These are phyloP conservation scores for Chymomyza amoena DNA, from an alignment of 2,888 invertebrate species.

Conservation along the genomic window DNA sequence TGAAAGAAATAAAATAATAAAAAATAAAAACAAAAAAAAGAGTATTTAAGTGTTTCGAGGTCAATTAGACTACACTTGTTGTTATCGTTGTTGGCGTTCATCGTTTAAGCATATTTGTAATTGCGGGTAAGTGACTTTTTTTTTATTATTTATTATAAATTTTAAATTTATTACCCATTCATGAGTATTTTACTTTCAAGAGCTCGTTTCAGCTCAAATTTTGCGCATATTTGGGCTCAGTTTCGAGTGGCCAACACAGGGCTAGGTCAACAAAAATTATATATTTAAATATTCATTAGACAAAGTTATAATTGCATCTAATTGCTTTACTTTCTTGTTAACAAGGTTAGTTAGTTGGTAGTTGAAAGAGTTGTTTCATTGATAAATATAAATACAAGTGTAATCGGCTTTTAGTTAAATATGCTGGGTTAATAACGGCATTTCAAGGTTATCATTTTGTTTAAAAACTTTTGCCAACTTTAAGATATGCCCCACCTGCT, in stretches of 20 bases:
- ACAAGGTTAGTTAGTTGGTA: neutral
- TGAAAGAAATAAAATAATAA: neutral
- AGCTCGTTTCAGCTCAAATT: neutral
- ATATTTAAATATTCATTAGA: neutral
- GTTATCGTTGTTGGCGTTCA: constrained; percentile 18
- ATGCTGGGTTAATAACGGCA: no score
- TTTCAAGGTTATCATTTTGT: neutral
- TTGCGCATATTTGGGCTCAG: neutral
- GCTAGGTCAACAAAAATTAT: neutral
- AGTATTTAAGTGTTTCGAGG: constrained; percentile 46
- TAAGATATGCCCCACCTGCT: no score
- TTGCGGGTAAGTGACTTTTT: constrained; percentile 24
- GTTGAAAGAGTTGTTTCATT: neutral
- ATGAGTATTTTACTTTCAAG: neutral
- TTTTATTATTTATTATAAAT: constrained; percentile 8
- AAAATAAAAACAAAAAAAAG: neutral
- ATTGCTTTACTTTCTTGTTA: neutral
- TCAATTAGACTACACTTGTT: constrained; percentile 37
- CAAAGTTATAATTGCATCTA: neutral
- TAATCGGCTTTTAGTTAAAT: neutral
- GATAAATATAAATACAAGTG: neutral
- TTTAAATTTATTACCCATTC: neutral
- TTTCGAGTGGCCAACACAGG: neutral
- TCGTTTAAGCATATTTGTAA: constrained; percentile 23
- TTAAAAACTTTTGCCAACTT: no score